Evolutionary conservation across 35 echinoderm and acorn worm species (phyloP), one percentile per base, ranked within the genome.

Genomic region (Holothuria glaberrima): DNA sequence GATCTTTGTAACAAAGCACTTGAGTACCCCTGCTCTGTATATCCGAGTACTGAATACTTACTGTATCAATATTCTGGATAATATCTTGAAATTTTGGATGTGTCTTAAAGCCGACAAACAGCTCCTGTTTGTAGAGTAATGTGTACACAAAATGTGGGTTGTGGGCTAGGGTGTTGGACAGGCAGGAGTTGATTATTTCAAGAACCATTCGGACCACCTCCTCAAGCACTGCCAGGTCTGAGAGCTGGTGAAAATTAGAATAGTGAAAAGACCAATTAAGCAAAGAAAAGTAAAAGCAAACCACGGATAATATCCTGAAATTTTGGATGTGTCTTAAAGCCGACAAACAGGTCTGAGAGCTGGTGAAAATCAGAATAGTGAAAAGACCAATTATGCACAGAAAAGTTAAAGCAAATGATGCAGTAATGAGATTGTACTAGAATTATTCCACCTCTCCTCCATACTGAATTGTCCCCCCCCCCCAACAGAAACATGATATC

Each of bases 131-230:
- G 85, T 99, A 99, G 62, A 99, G 97, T 61, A 99, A 73, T 56
- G 97, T 99, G 89, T 99, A 99, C 83, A 99, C 91, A 22, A 99
- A 91, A 46, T 99, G 91, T 30, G 97, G 97, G 38, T 99, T 99
- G 73, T 94, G 97, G 18, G 94, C 88, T 52, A 99, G 78, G 59
- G 91, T 99, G 91, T 95, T 99, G 36, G 91, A 92, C 13, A 99
- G 83, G 81, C 97, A 99, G 13, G 97, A 95, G 56, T 99, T 99
- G 88, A 99, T 95, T 46, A 99, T 99, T 68, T 99, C 97, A 35
- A 98, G 75, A 25, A 98, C 96, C 96, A 98, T 98, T 0, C 96
- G 80, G 38, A 98, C 89, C 18, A 94, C 93, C 29, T 94, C 93
- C 57, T 98, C 93, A 46, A 98, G 86, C 7, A 98, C 96, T 19